A percentile compares a stretch with the other conserved stretches of the same genome.
phyloP scores from a whole-genome alignment of 2,797 vertebrate species.

The Sebastes aleutianus region DNA sequence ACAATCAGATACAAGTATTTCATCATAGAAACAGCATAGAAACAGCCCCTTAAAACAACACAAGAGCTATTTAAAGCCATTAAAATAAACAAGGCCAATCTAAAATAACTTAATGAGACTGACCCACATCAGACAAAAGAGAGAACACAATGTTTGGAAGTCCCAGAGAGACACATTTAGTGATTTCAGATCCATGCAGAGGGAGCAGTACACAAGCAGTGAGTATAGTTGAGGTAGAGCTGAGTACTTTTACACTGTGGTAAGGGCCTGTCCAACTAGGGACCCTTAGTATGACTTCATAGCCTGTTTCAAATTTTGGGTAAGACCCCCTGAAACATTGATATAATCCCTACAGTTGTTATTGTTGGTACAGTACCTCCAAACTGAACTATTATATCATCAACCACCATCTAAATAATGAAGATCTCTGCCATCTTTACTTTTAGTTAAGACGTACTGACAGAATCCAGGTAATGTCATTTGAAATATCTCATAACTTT shows the following conservation, averaged over 20 bases:
- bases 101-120: not conserved
- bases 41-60: not conserved
- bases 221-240: not conserved
- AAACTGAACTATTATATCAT: fast-evolving
- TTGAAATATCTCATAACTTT: not conserved
- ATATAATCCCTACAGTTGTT: not conserved
- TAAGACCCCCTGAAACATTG: not conserved
- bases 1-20: not conserved
- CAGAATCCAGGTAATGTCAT: not conserved
- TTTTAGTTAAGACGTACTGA: not conserved
- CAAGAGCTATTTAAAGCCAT: not conserved
- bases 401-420: not conserved
- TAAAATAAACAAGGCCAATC: not conserved
- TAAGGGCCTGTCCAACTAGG: not conserved
- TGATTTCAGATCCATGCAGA: not conserved
- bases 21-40: not conserved
- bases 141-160: not conserved
- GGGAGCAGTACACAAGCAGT: not conserved
- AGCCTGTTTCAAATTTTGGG: not conserved
- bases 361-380: not conserved
- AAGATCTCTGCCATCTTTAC: too few relatives aligned
- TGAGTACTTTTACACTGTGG: not conserved
- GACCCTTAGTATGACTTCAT: not conserved
- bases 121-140: fast-evolving
- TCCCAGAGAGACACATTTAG: not conserved